These are phyloP conservation scores for Syngnathus rostellatus DNA, from an alignment of 2,797 vertebrate genomes.

Conservation along the genomic window DNA sequence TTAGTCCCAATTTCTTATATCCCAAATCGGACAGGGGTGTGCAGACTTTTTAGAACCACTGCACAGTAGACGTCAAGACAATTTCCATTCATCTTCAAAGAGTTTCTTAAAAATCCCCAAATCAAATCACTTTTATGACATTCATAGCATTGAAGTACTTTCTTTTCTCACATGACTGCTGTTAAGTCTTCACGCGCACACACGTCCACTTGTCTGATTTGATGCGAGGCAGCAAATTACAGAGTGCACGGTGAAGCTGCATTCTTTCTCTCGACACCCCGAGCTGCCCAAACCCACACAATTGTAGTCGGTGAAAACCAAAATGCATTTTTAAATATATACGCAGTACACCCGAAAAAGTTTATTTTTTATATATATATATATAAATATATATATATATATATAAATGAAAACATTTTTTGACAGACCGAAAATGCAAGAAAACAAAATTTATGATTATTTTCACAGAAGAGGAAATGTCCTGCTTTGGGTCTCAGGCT, in stretches of 20 bases:
- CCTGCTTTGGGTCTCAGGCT: slow-evolving; percentile 31
- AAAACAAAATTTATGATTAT: background rate
- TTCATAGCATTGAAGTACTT: background rate
- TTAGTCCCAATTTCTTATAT: background rate
- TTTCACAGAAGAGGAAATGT: slow-evolving; percentile 41
- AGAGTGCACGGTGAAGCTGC: slow-evolving; percentile 53
- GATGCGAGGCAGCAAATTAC: slow-evolving; percentile 71
- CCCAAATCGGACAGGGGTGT: no score
- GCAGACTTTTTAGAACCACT: no score
- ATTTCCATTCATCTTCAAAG: no score
- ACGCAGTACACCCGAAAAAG: background rate
- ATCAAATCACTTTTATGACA: background rate
- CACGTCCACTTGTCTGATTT: slow-evolving; percentile 46
- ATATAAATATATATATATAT: no score
- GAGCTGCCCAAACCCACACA: slow-evolving; percentile 40
- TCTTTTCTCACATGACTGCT: slow-evolving; percentile 26
- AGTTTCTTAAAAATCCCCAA: background rate
- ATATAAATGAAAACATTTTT: no score
- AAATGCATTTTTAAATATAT: background rate
- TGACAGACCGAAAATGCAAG: no score
- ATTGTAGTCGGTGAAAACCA: background rate
- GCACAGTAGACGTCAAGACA: no score
- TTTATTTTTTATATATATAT: no score
- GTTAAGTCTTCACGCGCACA: slow-evolving; percentile 16
- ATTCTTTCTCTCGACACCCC: slow-evolving; percentile 56